Conservation (phyloP, 2,888 invertebrate genomes). For the Poecilobothrus nobilitatus region DNA sequence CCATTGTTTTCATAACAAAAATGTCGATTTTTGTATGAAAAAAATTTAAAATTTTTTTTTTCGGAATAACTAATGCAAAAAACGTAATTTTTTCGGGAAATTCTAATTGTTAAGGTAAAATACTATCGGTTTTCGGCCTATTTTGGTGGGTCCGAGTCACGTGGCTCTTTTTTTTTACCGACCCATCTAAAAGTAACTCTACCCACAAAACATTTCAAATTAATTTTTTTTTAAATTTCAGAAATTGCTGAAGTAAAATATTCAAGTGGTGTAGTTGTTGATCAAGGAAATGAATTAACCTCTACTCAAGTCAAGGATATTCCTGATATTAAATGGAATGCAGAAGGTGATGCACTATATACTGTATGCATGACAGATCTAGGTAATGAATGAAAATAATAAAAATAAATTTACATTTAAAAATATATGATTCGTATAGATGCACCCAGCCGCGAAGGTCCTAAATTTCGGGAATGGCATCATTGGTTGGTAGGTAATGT, state of each 20-base stretch:
- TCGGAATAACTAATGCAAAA: too few relatives aligned
- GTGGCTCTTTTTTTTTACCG: too few relatives aligned
- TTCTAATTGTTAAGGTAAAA: too few relatives aligned
- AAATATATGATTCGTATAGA: neutral
- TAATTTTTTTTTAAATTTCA: neutral
- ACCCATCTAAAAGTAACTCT: too few relatives aligned
- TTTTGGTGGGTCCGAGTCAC: too few relatives aligned
- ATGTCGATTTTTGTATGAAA: too few relatives aligned
- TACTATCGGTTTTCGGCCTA: too few relatives aligned
- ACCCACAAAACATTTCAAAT: neutral
- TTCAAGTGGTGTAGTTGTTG: slow-evolving; percentile 44
- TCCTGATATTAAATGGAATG: slow-evolving; percentile 62
- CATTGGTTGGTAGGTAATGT: slow-evolving; percentile 90
- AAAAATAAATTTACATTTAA: too few relatives aligned
- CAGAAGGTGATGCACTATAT: slow-evolving; percentile 52
- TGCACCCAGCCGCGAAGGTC: slow-evolving; percentile 64
- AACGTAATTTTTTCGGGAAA: too few relatives aligned
- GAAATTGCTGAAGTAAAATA: slow-evolving; percentile 45
- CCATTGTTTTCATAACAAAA: too few relatives aligned
- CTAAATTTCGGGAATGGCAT: slow-evolving; percentile 79
- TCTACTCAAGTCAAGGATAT: slow-evolving; percentile 67
- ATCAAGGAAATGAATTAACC: slow-evolving; percentile 63
- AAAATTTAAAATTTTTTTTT: too few relatives aligned
- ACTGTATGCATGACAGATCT: slow-evolving; percentile 76
- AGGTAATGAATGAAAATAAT: slow-evolving; percentile 50